phyloP scores from a whole-genome alignment of 2,888 invertebrate genomes.

The Agapostemon virescens region DNA sequence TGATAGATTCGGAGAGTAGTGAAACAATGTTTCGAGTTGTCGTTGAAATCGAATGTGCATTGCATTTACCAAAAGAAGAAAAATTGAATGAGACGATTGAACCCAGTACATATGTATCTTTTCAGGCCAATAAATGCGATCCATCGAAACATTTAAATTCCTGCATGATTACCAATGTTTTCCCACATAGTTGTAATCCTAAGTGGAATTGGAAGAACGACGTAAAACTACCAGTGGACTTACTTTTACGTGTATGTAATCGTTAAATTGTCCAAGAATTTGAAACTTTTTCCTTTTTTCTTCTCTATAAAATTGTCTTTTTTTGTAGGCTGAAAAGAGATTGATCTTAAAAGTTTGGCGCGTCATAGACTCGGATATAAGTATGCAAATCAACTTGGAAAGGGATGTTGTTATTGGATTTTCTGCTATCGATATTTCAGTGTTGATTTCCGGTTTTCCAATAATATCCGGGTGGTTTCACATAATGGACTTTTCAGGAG shows the following conservation, averaged over 20 bases:
- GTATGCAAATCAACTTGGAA: slow-evolving; percentile 81
- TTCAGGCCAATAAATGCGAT: slow-evolving; percentile 80
- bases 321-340: slow-evolving; percentile 82
- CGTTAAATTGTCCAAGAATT: slow-evolving; percentile 5
- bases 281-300: background rate
- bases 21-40: slow-evolving; percentile 80
- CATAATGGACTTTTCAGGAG: slow-evolving; percentile 83
- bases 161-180: slow-evolving; percentile 81
- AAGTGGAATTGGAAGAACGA: slow-evolving; percentile 83
- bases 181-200: slow-evolving; percentile 82
- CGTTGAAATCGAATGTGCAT: slow-evolving; percentile 83
- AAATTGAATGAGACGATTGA: slow-evolving; percentile 79
- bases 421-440: slow-evolving; percentile 83
- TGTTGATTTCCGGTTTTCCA: slow-evolving; percentile 81
- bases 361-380: slow-evolving; percentile 80
- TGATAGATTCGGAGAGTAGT: slow-evolving; percentile 17
- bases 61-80: slow-evolving; percentile 82
- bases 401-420: slow-evolving; percentile 84
- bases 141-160: slow-evolving; percentile 70
- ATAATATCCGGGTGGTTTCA: slow-evolving; percentile 85
- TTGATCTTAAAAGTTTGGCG: slow-evolving; percentile 85
- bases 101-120: slow-evolving; percentile 84
- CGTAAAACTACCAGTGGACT: slow-evolving; percentile 80
- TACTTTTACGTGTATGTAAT: slow-evolving; percentile 82
- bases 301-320: slow-evolving; percentile 13